Conservation (phyloP, 1,140 invertebrate species). For the Aphelenchoides besseyi region DNA sequence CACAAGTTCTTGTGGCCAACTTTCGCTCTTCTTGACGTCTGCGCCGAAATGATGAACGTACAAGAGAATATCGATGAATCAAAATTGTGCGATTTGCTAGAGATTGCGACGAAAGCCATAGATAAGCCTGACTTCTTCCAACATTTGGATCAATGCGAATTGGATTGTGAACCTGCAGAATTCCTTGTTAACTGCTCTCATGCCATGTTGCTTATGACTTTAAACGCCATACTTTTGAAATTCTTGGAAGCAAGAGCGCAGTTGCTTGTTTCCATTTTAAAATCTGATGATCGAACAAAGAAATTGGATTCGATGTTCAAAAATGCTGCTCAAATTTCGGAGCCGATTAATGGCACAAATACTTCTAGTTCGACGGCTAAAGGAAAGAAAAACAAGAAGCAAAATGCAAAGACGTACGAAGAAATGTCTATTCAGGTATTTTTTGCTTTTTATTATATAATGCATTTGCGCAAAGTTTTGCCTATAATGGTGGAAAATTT, state of each 20-base stretch:
- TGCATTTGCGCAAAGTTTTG: background rate
- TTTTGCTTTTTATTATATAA: background rate
- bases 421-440: background rate
- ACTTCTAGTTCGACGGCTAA: background rate
- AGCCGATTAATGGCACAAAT: background rate
- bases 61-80: background rate
- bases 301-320: background rate
- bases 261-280: background rate
- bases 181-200: background rate
- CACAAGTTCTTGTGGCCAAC: background rate
- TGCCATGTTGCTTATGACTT: background rate
- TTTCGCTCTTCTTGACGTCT: background rate
- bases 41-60: background rate
- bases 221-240: background rate
- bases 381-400: slow-evolving; percentile 5
- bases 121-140: background rate
- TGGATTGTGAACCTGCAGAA: background rate
- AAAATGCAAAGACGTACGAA: background rate
- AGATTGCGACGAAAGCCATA: background rate
- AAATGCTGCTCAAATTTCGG: background rate
- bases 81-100: background rate
- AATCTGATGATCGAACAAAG: background rate
- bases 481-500: background rate
- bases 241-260: slow-evolving; percentile 3
- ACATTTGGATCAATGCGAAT: background rate